Evolutionary conservation across 30 jellyfish, hydroid and myxozoan genomes (phyloP).

Genomic region (Pelagia noctiluca): DNA sequence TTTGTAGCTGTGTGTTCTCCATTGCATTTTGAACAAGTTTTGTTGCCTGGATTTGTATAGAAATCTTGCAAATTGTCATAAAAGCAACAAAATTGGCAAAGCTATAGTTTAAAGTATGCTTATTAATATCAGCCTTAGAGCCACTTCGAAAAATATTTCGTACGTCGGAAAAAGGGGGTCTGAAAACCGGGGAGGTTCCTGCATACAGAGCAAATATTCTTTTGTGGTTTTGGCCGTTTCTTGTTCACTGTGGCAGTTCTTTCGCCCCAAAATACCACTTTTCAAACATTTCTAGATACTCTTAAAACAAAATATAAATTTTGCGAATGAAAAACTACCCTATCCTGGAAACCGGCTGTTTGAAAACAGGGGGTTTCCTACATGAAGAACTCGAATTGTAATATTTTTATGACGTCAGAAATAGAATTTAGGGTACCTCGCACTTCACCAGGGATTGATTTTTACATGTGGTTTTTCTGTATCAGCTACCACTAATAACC

Average conservation of each 20-base stretch:
- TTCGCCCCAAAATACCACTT: background rate
- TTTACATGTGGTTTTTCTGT: background rate
- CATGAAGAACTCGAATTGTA: conserved; percentile 1
- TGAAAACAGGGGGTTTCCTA: background rate
- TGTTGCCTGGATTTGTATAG: background rate
- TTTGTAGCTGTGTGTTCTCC: too few relatives aligned
- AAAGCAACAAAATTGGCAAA: background rate
- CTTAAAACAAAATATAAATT: background rate
- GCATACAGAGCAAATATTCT: background rate
- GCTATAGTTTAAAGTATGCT: background rate
- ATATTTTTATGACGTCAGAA: conserved; percentile 2
- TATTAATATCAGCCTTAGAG: conserved; percentile 10
- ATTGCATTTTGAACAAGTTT: too few relatives aligned
- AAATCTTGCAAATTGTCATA: background rate
- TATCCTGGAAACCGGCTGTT: background rate
- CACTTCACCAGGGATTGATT: background rate
- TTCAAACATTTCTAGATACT: background rate
- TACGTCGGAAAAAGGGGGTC: conserved; percentile 14
- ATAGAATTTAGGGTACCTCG: background rate
- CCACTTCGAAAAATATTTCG: background rate
- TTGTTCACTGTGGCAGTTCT: background rate
- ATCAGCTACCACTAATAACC: background rate
- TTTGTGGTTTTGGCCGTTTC: conserved; percentile 11
- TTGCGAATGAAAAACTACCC: background rate
- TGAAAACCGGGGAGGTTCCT: conserved; percentile 25